Percentiles rank a stretch among this genome's conserved stretches.
Evolutionary conservation across 2,888 invertebrate species (phyloP).

Genomic region (Sphinx pinastri): DNA sequence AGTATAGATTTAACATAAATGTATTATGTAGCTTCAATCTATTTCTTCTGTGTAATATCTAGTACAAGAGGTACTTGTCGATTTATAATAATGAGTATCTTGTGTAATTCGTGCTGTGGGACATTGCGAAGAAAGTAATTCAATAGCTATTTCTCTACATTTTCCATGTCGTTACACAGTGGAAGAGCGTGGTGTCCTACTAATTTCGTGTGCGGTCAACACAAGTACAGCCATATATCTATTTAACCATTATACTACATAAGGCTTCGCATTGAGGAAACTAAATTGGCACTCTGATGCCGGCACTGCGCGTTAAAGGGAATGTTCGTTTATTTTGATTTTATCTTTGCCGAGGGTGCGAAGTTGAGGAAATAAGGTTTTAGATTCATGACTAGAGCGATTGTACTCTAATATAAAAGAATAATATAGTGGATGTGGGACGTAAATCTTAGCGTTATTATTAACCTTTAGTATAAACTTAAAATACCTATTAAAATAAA

Average conservation of each 20-base stretch:
- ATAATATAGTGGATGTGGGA: neutral
- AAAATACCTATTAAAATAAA: no score
- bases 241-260: conserved; percentile 13
- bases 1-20: no score
- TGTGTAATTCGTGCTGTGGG: no score
- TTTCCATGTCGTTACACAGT: neutral
- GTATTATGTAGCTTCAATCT: no score
- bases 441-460: neutral
- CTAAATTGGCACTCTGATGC: neutral
- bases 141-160: conserved; percentile 6
- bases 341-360: neutral
- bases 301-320: neutral
- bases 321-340: neutral
- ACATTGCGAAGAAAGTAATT: neutral
- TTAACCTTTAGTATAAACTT: no score
- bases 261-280: neutral
- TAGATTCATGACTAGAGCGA: neutral
- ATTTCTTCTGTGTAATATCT: no score
- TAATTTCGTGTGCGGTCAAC: conserved; percentile 20
- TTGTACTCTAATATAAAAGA: neutral
- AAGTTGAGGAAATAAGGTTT: neutral
- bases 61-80: no score
- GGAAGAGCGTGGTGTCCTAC: conserved; percentile 5
- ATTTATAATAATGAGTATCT: no score
- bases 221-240: neutral